These are phyloP conservation scores for Brotula barbata DNA, from an alignment of 2,797 vertebrate genomes.

Conservation along the genomic window DNA sequence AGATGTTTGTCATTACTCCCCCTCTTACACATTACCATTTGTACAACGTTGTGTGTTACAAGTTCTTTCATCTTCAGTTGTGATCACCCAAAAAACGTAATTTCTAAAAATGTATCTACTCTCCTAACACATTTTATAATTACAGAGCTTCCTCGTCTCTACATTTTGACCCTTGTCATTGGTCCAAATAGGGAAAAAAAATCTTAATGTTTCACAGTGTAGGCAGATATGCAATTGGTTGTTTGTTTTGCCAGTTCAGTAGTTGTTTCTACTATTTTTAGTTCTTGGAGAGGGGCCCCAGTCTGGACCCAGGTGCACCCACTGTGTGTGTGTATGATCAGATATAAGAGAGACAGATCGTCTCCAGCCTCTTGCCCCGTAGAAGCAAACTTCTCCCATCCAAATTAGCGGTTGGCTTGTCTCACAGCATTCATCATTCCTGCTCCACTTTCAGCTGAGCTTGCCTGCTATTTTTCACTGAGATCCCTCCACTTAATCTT, in stretches of 20 bases:
- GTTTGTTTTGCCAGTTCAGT: constrained; percentile 13
- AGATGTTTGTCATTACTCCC: constrained; percentile 61
- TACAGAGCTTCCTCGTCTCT: constrained; percentile 1
- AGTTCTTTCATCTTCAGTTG: constrained; percentile 25
- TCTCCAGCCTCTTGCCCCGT: constrained; percentile 40
- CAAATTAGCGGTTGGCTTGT: constrained; percentile 57
- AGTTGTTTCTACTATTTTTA: constrained; percentile 31
- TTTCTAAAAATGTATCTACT: constrained; percentile 3
- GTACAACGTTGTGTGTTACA: constrained; percentile 14
- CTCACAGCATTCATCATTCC: constrained; percentile 67
- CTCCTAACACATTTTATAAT: constrained; percentile 12
- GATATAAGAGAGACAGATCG: constrained; percentile 57
- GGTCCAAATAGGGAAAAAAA: not conserved
- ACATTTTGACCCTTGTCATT: not conserved
- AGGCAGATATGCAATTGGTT: not conserved
- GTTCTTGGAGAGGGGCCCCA: constrained; percentile 15
- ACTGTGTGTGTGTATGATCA: constrained; percentile 47
- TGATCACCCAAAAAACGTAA: constrained; percentile 33
- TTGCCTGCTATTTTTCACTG: constrained; percentile 61
- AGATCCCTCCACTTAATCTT: constrained; percentile 60
- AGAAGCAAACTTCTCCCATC: constrained; percentile 58
- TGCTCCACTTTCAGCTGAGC: constrained; percentile 63
- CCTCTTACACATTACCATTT: constrained; percentile 26
- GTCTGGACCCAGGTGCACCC: constrained; percentile 57
- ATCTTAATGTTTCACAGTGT: constrained; percentile 10